Percentiles rank a stretch among this genome's conserved stretches.
These are phyloP conservation scores for Eulemur mongoz DNA, from an alignment of 2,797 vertebrate genomes.

Conservation along the genomic window DNA sequence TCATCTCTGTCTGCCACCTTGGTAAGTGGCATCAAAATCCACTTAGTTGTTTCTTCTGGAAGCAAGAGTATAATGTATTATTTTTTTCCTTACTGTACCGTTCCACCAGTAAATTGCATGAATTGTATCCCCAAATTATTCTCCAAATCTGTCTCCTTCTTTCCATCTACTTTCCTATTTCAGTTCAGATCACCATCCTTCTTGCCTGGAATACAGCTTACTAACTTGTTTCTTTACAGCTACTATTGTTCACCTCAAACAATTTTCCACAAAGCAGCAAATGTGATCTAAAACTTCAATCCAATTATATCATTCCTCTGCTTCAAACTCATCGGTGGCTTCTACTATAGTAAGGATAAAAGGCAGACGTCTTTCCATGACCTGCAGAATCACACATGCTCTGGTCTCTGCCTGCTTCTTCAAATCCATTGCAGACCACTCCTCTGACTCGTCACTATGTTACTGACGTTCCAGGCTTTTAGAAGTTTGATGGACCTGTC, in stretches of 20 bases:
- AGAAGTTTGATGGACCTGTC: not conserved
- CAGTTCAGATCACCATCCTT: not conserved
- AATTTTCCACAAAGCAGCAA: not conserved
- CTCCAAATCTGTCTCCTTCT: not conserved
- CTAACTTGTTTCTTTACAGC: not conserved
- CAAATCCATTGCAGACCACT: not conserved
- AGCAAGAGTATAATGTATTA: not conserved
- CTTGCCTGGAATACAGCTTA: not conserved
- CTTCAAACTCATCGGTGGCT: not conserved
- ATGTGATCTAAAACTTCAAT: not conserved
- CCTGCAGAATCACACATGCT: not conserved
- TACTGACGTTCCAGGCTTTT: not conserved
- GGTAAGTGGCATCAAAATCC: not conserved
- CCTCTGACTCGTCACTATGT: not conserved
- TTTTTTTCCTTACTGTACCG: not conserved
- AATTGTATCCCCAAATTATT: not conserved
- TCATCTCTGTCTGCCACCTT: not conserved
- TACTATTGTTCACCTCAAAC: not conserved
- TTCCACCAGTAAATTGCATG: not conserved
- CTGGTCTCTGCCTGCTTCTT: not conserved
- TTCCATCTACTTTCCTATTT: not conserved
- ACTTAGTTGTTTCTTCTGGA: not conserved
- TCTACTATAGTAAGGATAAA: not conserved
- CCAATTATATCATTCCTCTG: not conserved
- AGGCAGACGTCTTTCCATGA: not conserved